Conservation (phyloP, 2,888 invertebrate genomes). For the Microplitis deprimator region DNA sequence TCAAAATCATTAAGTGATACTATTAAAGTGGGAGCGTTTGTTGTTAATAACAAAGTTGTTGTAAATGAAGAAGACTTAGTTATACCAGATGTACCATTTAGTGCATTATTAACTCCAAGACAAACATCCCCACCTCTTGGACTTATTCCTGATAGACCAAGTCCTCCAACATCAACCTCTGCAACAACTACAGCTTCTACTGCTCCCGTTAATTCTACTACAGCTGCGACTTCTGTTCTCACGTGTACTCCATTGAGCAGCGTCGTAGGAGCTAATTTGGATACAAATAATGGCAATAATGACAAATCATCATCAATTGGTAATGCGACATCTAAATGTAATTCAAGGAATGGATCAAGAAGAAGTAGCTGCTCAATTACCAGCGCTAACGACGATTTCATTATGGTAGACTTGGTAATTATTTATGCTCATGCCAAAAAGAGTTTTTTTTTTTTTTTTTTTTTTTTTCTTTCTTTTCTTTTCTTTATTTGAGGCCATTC, state of each 20-base stretch:
- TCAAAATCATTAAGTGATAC: constrained; percentile 81
- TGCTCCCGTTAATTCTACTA: constrained; percentile 36
- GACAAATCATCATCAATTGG: constrained; percentile 58
- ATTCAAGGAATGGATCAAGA: constrained; percentile 70
- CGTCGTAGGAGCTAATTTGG: constrained; percentile 45
- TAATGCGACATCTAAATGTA: constrained; percentile 67
- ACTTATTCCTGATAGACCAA: constrained; percentile 53
- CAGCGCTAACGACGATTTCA: constrained; percentile 78
- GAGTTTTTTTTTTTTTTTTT: constrained; percentile 30
- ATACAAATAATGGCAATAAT: constrained; percentile 68
- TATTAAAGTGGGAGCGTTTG: constrained; percentile 85
- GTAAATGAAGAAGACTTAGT: constrained; percentile 74
- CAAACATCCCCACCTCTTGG: constrained; percentile 64
- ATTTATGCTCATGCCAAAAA: constrained; percentile 54
- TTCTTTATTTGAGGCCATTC: no score
- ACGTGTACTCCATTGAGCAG: constrained; percentile 39
- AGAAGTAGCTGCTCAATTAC: constrained; percentile 72
- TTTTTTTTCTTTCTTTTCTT: constrained; percentile 4
- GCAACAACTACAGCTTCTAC: constrained; percentile 40
- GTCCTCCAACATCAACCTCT: constrained; percentile 38
- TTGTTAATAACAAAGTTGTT: constrained; percentile 77
- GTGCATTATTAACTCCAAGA: constrained; percentile 72
- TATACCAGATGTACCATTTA: constrained; percentile 79
- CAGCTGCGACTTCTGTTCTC: constrained; percentile 39
- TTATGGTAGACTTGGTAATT: constrained; percentile 82